Percentiles rank a stretch among this genome's conserved stretches.
phyloP scores from a whole-genome alignment of 2,888 invertebrate species.

The Meandrusa payeni region DNA sequence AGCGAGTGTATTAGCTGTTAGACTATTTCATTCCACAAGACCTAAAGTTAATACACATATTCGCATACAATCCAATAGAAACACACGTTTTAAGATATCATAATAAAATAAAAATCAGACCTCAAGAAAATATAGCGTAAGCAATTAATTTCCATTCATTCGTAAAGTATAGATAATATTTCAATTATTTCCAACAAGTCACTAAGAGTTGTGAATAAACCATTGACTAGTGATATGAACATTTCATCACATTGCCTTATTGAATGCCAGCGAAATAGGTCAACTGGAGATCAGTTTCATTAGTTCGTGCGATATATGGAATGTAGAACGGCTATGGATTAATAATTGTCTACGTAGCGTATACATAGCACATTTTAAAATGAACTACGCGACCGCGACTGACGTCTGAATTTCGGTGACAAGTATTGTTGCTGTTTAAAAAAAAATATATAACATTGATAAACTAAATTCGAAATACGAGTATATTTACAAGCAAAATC shows the following conservation, averaged over 20 bases:
- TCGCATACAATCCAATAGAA: no score
- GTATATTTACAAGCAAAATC: no score
- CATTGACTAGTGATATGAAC: constrained; percentile 16
- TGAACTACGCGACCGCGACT: no score
- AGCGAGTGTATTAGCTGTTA: no score
- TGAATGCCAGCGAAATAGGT: constrained; percentile 20
- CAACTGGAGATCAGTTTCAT: constrained; percentile 19
- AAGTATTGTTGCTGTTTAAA: no score
- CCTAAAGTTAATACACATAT: no score
- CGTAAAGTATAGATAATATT: not conserved
- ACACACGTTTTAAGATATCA: no score
- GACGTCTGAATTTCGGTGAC: no score
- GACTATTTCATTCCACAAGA: no score
- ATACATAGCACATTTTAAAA: not conserved
- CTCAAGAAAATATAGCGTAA: no score
- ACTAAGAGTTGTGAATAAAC: constrained; percentile 8
- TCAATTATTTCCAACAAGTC: constrained; percentile 1
- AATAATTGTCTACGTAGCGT: constrained; percentile 10
- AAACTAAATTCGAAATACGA: no score
- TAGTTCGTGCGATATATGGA: constrained; percentile 7
- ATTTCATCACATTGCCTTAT: constrained; percentile 19
- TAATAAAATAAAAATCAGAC: no score
- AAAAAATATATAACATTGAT: not conserved
- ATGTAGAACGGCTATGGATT: constrained; percentile 19
- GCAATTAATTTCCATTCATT: not conserved